These are phyloP conservation scores for Spongia lamella DNA, from an alignment of 37 sponge, comb jelly and placozoan genomes.

Conservation along the genomic window DNA sequence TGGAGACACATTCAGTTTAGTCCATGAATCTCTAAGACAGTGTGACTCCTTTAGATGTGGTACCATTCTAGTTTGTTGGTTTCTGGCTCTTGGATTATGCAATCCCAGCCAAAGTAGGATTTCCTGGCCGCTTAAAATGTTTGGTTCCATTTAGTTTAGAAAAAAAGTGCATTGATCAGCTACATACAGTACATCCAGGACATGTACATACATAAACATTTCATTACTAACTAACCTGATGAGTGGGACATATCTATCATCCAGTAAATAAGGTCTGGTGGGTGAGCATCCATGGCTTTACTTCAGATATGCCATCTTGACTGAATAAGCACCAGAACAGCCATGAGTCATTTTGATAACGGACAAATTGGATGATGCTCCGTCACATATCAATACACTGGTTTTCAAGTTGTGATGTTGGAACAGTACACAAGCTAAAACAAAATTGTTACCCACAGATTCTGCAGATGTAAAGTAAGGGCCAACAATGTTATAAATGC, in stretches of 20 bases:
- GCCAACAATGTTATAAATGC: constrained; percentile 35
- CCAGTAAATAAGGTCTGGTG: background rate
- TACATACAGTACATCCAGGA: background rate
- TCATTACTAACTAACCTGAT: no score
- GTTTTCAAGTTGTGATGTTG: constrained; percentile 3
- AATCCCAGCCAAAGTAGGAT: constrained; percentile 6
- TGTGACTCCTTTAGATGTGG: constrained; percentile 1
- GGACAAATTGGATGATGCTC: constrained; percentile 11
- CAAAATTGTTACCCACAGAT: constrained; percentile 9
- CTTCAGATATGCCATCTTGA: constrained; percentile 1
- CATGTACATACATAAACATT: background rate
- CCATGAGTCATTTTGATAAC: background rate
- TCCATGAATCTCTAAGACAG: constrained; percentile 13
- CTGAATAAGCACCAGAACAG: no score
- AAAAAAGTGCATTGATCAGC: background rate
- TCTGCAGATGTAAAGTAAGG: constrained; percentile 22
- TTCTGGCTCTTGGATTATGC: background rate
- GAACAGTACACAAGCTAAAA: constrained; percentile 16
- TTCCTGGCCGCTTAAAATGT: background rate
- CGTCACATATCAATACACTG: constrained; percentile 3
- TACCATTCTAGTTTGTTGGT: background rate
- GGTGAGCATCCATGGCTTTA: constrained; percentile 1
- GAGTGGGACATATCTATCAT: no score
- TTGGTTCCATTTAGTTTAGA: constrained; percentile 5
- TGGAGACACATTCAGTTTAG: constrained; percentile 16